Evolutionary conservation across 2,113 vertebrate species (phyloP).

Genomic region (Bujurquina vittata): DNA sequence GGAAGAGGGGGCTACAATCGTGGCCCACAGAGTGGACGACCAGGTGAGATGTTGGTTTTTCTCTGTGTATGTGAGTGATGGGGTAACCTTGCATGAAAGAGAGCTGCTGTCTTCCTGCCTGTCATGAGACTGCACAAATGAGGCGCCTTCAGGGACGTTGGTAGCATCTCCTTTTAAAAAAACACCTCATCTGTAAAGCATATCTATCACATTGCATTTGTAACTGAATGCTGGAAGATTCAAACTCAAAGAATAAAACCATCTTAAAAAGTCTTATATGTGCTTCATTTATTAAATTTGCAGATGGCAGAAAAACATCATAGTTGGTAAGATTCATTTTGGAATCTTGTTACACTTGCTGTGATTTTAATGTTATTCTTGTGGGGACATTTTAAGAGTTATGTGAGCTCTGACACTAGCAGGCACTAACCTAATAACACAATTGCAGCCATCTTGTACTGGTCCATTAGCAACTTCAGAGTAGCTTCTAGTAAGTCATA

Average conservation of each 20-base stretch:
- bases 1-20: conserved; percentile 86
- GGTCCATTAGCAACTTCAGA: background rate
- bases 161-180: background rate
- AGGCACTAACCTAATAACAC: background rate
- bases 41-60: conserved; percentile 79
- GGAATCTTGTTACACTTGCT: background rate
- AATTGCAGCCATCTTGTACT: background rate
- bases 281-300: background rate
- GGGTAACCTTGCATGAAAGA: conserved; percentile 14
- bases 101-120: conserved; percentile 18
- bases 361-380: background rate
- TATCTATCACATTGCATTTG: conserved; percentile 44
- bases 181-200: conserved; percentile 6
- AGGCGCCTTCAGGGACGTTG: conserved; percentile 31
- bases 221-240: conserved; percentile 34
- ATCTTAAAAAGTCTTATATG: background rate
- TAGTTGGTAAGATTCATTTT: rapidly evolving
- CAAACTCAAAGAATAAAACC: background rate
- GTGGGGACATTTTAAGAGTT: background rate
- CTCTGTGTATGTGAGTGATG: conserved; percentile 2
- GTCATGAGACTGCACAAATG: conserved; percentile 39
- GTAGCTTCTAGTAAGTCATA: background rate
- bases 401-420: background rate
- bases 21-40: conserved; percentile 88
- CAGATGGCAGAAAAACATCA: no score